Conservation (phyloP, 1,140 invertebrate genomes). For the Saxidomus purpurata region DNA sequence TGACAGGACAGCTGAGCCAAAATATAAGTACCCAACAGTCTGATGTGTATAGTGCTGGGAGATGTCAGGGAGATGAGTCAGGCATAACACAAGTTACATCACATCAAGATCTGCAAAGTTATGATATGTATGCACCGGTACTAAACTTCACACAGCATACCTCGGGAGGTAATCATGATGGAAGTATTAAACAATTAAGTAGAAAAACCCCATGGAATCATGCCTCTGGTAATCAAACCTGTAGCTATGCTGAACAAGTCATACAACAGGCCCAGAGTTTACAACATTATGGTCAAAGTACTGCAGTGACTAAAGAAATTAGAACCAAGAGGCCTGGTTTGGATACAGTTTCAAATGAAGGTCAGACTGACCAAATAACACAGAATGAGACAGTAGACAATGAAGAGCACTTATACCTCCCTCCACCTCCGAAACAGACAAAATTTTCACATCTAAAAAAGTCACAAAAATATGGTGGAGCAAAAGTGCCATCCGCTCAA, state of each 20-base stretch:
- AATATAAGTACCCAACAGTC: not conserved
- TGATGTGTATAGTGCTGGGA: too few relatives aligned
- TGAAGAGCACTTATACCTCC: slow-evolving; percentile 60
- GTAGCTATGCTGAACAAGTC: not conserved
- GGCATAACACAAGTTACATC: too few relatives aligned
- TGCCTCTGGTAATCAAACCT: not conserved
- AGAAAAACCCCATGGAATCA: not conserved
- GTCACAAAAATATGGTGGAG: slow-evolving; percentile 68
- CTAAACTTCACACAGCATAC: too few relatives aligned
- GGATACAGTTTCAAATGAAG: not conserved
- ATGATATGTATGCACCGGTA: too few relatives aligned
- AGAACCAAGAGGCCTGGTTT: not conserved
- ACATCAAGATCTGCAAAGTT: not conserved
- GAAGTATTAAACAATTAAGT: not conserved
- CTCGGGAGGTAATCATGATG: too few relatives aligned
- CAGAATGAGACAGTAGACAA: not conserved
- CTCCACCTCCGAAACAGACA: slow-evolving; percentile 70
- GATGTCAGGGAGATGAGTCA: too few relatives aligned
- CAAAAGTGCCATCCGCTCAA: slow-evolving; percentile 76
- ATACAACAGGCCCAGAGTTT: slow-evolving; percentile 30
- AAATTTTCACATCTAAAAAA: not conserved
- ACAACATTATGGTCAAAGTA: not conserved
- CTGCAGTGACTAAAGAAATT: not conserved
- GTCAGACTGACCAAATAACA: not conserved
- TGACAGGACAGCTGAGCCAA: too few relatives aligned